Conservation (phyloP, 2,888 invertebrate genomes). For the Lepidochrysops patricia region DNA sequence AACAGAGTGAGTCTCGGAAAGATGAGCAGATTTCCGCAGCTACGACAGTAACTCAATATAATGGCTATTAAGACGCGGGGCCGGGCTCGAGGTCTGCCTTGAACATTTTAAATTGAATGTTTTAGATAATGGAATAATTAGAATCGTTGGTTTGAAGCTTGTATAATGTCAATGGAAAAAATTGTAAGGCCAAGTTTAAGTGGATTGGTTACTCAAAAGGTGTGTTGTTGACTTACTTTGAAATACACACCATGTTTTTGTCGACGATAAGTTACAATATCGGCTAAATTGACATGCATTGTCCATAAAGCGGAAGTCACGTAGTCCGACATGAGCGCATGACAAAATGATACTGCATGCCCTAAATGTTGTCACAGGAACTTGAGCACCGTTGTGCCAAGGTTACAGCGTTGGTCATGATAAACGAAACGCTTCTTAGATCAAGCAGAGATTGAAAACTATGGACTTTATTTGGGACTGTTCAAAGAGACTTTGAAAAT, state of each 20-base stretch:
- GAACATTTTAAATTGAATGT: constrained; percentile 5
- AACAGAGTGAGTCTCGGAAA: background rate
- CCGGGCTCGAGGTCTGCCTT: background rate
- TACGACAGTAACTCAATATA: constrained; percentile 8
- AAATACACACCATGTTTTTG: background rate
- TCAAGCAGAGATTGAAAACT: background rate
- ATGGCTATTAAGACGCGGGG: constrained; percentile 7
- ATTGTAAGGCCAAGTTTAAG: background rate
- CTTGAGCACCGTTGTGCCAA: background rate
- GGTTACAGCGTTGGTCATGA: background rate
- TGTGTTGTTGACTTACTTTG: too few species aligned
- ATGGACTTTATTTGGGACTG: too few species aligned
- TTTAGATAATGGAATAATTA: background rate
- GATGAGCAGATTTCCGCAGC: constrained; percentile 3
- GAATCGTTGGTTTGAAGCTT: background rate
- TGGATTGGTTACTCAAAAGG: too few species aligned
- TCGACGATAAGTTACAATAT: background rate
- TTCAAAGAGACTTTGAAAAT: too few species aligned
- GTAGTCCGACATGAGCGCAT: background rate
- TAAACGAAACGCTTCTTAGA: background rate
- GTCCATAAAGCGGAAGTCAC: background rate
- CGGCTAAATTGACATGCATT: background rate
- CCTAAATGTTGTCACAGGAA: background rate
- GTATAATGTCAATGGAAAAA: background rate
- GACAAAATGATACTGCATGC: background rate